A percentile compares a stretch with the other conserved stretches of the same genome.
These are phyloP conservation scores for Microctenopoma steveboyesi DNA, from an alignment of 2,797 vertebrate species.

Conservation along the genomic window DNA sequence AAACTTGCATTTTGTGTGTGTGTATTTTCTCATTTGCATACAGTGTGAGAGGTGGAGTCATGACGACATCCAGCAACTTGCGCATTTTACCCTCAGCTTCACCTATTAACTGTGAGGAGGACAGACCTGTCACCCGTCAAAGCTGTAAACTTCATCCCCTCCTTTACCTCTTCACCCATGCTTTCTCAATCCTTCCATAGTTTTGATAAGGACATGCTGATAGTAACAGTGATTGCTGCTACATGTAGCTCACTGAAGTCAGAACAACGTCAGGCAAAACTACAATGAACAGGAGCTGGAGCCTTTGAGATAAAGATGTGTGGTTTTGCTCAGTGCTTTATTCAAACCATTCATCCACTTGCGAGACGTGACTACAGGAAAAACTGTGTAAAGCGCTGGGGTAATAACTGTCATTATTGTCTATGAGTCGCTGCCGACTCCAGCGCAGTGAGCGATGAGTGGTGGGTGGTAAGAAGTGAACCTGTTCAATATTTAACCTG, in stretches of 20 bases:
- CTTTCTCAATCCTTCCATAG: constrained; percentile 30
- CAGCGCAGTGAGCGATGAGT: constrained; percentile 48
- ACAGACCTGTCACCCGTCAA: constrained; percentile 29
- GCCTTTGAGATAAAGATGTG: constrained; percentile 48
- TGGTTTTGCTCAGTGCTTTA: constrained; percentile 45
- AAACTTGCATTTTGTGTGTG: constrained; percentile 1
- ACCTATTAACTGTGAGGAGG: constrained; percentile 40
- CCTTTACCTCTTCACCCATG: constrained; percentile 36
- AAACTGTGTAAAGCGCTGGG: constrained; percentile 38
- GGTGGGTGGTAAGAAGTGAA: constrained; percentile 47
- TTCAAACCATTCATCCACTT: constrained; percentile 60
- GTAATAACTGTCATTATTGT: constrained; percentile 76
- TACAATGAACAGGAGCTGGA: constrained; percentile 33
- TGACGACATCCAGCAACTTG: constrained; percentile 26
- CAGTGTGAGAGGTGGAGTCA: constrained; percentile 43
- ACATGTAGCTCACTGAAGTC: constrained; percentile 9
- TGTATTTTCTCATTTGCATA: constrained; percentile 31
- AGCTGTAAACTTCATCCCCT: constrained; percentile 36
- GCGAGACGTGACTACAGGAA: constrained; percentile 39
- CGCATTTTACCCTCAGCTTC: constrained; percentile 21
- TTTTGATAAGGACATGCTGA: constrained; percentile 21
- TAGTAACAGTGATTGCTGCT: constrained; percentile 24
- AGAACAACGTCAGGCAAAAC: constrained; percentile 6
- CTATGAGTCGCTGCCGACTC: constrained; percentile 67
- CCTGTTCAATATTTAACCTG: constrained; percentile 75